phyloP scores from a whole-genome alignment of 2,888 invertebrate species.

The Mythimna vitellina region DNA sequence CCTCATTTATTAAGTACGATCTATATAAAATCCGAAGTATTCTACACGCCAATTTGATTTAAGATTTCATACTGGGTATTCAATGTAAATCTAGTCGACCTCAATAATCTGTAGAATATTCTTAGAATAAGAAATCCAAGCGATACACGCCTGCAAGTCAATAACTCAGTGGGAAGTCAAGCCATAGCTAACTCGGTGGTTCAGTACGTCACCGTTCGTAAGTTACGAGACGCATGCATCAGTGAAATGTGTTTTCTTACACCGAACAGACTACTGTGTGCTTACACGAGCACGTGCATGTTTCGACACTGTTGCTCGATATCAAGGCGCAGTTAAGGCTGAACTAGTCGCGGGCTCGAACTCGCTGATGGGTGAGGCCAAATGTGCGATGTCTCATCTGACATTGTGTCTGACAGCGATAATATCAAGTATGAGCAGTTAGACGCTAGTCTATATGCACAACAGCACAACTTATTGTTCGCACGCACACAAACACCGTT shows the following conservation, averaged over 20 bases:
- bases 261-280: conserved; percentile 44
- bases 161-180: conserved; percentile 67
- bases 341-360: no score
- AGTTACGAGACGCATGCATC: conserved; percentile 69
- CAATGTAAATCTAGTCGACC: conserved; percentile 54
- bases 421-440: no score
- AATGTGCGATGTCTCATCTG: no score
- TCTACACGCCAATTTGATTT: conserved; percentile 53
- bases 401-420: no score
- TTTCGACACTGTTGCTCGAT: conserved; percentile 48
- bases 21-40: conserved; percentile 52
- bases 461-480: no score
- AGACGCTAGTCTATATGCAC: no score
- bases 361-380: no score
- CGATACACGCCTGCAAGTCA: conserved; percentile 63
- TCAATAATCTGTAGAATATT: conserved; percentile 60
- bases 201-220: conserved; percentile 58
- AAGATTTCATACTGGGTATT: conserved; percentile 51
- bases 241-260: conserved; percentile 61
- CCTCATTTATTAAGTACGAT: conserved; percentile 44
- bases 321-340: conserved; percentile 24
- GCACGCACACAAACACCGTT: no score
- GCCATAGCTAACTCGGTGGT: conserved; percentile 67
- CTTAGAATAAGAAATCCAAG: conserved; percentile 61
- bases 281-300: conserved; percentile 7